phyloP scores from a whole-genome alignment of 2,797 vertebrate species.

The Myotis vivesi region DNA sequence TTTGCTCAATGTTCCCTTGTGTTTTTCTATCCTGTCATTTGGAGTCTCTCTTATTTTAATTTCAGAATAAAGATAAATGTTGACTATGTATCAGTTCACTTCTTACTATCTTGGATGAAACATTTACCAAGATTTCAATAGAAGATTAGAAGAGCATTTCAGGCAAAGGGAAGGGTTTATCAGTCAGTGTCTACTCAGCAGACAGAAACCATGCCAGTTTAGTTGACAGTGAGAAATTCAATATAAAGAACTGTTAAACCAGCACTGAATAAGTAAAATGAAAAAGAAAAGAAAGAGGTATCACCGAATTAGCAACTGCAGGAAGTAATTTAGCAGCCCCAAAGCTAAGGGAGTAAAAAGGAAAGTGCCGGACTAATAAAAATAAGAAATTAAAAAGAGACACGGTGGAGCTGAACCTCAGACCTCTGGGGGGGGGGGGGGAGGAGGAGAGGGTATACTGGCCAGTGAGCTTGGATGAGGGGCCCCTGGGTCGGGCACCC shows the following conservation, averaged over 20 bases:
- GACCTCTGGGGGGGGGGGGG: background rate
- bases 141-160: background rate
- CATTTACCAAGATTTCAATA: background rate
- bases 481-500: fast-evolving
- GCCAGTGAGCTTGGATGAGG: background rate
- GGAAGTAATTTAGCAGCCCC: background rate
- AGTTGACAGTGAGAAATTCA: background rate
- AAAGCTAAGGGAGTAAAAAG: background rate
- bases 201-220: background rate
- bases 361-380: background rate
- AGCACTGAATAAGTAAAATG: background rate
- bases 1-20: background rate
- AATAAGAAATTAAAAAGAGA: background rate
- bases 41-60: background rate
- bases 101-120: background rate
- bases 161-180: background rate
- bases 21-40: background rate
- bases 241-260: background rate
- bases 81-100: background rate
- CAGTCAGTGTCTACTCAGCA: background rate
- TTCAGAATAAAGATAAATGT: constrained; percentile 28
- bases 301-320: background rate
- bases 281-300: background rate
- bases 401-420: background rate
- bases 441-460: too few relatives aligned